A percentile compares a stretch with the other conserved stretches of the same genome.
Conservation (phyloP, 2,113 vertebrate genomes). For the Campylomormyrus tamandua region DNA sequence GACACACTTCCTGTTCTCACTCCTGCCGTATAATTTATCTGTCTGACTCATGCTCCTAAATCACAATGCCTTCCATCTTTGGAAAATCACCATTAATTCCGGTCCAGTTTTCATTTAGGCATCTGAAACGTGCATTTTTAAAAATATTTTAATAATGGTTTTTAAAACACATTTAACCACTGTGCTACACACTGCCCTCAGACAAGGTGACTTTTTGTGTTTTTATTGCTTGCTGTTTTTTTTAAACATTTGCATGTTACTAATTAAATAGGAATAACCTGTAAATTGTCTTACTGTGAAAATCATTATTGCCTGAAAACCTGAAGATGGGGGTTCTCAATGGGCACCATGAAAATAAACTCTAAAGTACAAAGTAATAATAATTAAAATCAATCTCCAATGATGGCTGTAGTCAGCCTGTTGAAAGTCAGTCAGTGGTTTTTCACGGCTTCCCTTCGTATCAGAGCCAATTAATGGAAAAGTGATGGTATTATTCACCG, state of each 20-base stretch:
- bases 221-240: not conserved
- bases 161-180: not conserved
- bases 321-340: slow-evolving; percentile 1
- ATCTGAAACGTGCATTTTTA: not conserved
- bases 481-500: not conserved
- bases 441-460: no score
- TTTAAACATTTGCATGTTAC: not conserved
- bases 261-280: not conserved
- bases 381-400: not conserved
- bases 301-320: not conserved
- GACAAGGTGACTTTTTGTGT: not conserved
- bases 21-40: not conserved
- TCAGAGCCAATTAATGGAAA: not conserved
- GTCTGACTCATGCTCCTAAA: not conserved
- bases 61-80: not conserved
- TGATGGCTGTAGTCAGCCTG: not conserved
- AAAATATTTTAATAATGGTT: not conserved
- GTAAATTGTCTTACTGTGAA: slow-evolving; percentile 5
- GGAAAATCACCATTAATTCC: not conserved
- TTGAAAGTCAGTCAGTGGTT: not conserved
- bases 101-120: not conserved
- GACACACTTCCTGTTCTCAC: not conserved
- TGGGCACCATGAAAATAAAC: not conserved
- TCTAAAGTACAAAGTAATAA: not conserved
- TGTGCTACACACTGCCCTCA: not conserved